Evolutionary conservation across 2,113 vertebrate species (phyloP).

Genomic region (Erpornis zantholeuca): DNA sequence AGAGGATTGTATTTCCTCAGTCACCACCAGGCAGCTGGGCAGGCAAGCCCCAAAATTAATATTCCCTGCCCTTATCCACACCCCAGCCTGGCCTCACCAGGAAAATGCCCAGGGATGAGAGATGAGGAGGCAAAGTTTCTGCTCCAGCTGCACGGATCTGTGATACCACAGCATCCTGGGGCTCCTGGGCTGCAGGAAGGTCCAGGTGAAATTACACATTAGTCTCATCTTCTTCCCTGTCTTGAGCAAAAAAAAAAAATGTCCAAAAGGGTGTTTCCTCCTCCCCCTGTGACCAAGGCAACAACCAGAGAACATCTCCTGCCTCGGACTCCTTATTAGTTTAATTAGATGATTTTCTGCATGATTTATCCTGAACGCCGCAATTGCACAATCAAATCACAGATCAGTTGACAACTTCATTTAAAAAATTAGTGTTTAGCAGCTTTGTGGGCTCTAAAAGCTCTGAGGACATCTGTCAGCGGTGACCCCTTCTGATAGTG

Average conservation of each 20-base stretch:
- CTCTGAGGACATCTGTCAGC: slow-evolving; percentile 15
- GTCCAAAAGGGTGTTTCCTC: background rate
- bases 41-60: background rate
- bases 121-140: background rate
- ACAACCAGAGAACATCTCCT: background rate
- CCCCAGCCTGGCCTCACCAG: background rate
- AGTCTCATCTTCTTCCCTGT: background rate
- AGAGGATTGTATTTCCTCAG: background rate
- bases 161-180: background rate
- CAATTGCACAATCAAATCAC: slow-evolving; percentile 52
- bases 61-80: background rate
- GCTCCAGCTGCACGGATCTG: background rate
- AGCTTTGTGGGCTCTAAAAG: slow-evolving; percentile 26
- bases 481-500: slow-evolving; percentile 20
- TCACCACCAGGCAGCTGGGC: background rate
- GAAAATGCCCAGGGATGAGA: background rate
- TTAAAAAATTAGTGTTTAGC: slow-evolving; percentile 38
- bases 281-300: slow-evolving; percentile 18
- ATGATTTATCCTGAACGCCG: slow-evolving; percentile 40
- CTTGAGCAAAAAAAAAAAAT: background rate
- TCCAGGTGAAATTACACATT: background rate
- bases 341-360: slow-evolving; percentile 69
- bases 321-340: slow-evolving; percentile 58
- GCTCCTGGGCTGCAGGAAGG: background rate
- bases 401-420: slow-evolving; percentile 68